phyloP scores from a whole-genome alignment of 2,888 invertebrate species.

The Rhagonycha fulva region DNA sequence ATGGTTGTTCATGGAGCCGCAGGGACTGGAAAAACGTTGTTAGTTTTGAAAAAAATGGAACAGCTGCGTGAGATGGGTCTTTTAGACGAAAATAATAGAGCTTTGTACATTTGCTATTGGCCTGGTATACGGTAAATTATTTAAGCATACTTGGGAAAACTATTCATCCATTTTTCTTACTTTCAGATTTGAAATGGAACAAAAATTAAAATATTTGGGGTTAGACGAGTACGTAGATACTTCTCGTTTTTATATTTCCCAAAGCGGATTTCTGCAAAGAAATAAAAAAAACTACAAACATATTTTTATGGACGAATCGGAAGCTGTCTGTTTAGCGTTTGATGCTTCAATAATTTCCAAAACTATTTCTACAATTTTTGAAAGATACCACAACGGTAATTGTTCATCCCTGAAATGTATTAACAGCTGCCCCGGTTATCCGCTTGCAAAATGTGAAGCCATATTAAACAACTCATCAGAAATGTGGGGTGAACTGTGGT shows the following conservation, averaged over 20 bases:
- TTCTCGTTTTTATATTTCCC: slow-evolving; percentile 46
- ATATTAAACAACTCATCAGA: slow-evolving; percentile 32
- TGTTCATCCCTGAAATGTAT: slow-evolving; percentile 36
- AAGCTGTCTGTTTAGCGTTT: slow-evolving; percentile 49
- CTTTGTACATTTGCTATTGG: slow-evolving; percentile 52
- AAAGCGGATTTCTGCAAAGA: slow-evolving; percentile 41
- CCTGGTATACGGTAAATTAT: slow-evolving; percentile 47
- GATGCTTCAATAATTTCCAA: slow-evolving; percentile 41
- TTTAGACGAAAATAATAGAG: slow-evolving; percentile 46
- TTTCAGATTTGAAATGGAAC: slow-evolving; percentile 43
- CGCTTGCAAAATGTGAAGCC: slow-evolving; percentile 16
- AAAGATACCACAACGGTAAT: slow-evolving; percentile 44
- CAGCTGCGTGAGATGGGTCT: slow-evolving; percentile 43
- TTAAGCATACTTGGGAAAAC: not conserved
- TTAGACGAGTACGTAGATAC: slow-evolving; percentile 46
- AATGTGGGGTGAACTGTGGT: slow-evolving; percentile 51
- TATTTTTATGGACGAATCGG: slow-evolving; percentile 52
- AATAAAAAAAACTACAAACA: slow-evolving; percentile 47
- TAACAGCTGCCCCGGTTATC: not conserved
- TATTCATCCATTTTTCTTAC: not conserved
- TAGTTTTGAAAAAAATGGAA: slow-evolving; percentile 49
- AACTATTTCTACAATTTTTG: slow-evolving; percentile 42
- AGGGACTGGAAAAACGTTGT: slow-evolving; percentile 53
- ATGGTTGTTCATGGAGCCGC: slow-evolving; percentile 51
- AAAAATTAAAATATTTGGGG: slow-evolving; percentile 41